Evolutionary conservation across 1,140 invertebrate genomes (phyloP), one percentile per base, ranked within the genome.

Genomic region (Drosophila albomicans): DNA sequence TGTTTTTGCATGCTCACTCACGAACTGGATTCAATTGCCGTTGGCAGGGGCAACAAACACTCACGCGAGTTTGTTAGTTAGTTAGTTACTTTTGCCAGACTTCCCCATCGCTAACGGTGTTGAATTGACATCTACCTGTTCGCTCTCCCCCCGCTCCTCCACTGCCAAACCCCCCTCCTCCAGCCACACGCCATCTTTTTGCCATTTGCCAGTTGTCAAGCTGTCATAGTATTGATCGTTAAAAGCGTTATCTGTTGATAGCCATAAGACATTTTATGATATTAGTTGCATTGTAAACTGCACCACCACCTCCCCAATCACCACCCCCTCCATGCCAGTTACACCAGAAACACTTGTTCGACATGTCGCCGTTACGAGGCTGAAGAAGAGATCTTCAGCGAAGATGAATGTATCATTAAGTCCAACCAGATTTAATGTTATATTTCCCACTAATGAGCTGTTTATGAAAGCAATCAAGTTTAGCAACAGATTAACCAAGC

Each of bases 201-300:
- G 59, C 77, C 80, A 71, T 46, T 75, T 80, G 63, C 56, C 63
- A 63, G 77, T 82, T 87, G 82, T 88, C 84, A 89, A 81, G 78
- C 80, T 88, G 84, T 88, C 84, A 71, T 59, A 75, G 81, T 75
- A 78, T 75, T 67, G 82, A 89, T 88, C 84, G 82, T 88, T 88
- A 88, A 89, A 88, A 75, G 85, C 78, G 77, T 80, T 87, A 84
- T 87, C 84, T 87, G 84, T 82, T 84, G 84, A 88, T 80, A 88
- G 84, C 80, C 80, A 84, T 88, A 87, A 75, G 84, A 69, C 77
- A 87, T 84, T 87, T 87, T 88, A 87, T 64, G 84, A 75, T 82
- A 87, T 84, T 88, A 84, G 65, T 84, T 79, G 78, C 76, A 82
- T 75, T 87, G 84, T 80, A 74, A 78, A 71, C 72, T 75, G 76